A percentile compares a stretch with the other conserved stretches of the same genome.
Conservation (phyloP, 2,113 vertebrate genomes). For the Theristicus caerulescens region DNA sequence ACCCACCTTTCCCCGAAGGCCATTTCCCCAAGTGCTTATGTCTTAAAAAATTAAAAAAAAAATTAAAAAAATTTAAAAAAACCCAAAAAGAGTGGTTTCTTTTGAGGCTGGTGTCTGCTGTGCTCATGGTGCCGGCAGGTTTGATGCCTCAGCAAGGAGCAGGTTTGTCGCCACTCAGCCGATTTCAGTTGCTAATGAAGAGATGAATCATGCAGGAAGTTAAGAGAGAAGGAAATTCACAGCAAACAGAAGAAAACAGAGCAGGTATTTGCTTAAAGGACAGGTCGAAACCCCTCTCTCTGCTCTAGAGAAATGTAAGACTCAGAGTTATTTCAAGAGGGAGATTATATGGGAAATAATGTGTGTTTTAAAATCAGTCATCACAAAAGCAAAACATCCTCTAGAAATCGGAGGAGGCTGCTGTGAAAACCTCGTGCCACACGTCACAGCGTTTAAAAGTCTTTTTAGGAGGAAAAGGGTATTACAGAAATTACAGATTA, state of each 20-base stretch:
- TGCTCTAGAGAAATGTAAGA: not conserved
- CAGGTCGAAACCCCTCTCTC: not conserved
- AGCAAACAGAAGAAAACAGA: not conserved
- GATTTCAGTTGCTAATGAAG: not conserved
- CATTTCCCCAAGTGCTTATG: not conserved
- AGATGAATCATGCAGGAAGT: not conserved
- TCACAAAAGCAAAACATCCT: not conserved
- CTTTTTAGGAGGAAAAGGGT: not conserved
- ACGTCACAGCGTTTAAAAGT: rapidly evolving
- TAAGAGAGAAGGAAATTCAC: not conserved
- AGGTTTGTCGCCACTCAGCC: not conserved
- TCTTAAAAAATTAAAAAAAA: not conserved
- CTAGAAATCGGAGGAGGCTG: not conserved
- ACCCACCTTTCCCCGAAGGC: not conserved
- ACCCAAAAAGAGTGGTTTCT: not conserved
- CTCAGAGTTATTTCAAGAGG: not conserved
- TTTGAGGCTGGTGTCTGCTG: not conserved
- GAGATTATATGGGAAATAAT: not conserved
- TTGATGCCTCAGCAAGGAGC: not conserved
- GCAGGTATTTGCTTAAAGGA: not conserved
- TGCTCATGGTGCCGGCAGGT: not conserved
- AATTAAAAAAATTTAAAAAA: no score
- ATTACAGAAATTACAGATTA: not conserved
- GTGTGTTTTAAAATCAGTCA: not conserved
- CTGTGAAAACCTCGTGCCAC: not conserved